Conservation (phyloP, 2,113 vertebrate species). For the Propithecus coquereli region DNA sequence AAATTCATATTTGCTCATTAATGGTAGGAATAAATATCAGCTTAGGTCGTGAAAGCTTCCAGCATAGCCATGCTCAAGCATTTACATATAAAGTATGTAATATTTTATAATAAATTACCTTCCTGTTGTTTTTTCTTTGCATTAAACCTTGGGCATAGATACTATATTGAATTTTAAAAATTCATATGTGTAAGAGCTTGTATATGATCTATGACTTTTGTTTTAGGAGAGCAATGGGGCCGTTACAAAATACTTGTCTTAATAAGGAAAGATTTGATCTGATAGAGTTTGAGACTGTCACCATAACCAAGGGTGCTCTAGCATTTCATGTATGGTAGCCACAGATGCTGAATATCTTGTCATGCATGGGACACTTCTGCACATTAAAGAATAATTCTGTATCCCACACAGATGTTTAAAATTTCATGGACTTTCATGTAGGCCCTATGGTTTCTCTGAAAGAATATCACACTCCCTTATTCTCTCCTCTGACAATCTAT, state of each 20-base stretch:
- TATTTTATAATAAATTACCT: background rate
- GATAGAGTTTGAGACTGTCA: background rate
- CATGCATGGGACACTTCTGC: background rate
- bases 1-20: background rate
- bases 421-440: background rate
- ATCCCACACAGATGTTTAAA: background rate
- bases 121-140: background rate
- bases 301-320: background rate
- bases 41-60: background rate
- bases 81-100: background rate
- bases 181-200: background rate
- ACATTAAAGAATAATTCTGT: background rate
- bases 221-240: background rate
- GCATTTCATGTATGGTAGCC: background rate
- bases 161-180: background rate
- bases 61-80: background rate
- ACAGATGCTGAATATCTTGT: background rate
- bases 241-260: background rate
- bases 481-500: background rate
- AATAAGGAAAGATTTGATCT: background rate
- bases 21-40: background rate
- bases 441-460: background rate
- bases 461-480: background rate
- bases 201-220: background rate
- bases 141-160: background rate